phyloP scores from a whole-genome alignment of 2,113 vertebrate species.

The Nibea coibor region DNA sequence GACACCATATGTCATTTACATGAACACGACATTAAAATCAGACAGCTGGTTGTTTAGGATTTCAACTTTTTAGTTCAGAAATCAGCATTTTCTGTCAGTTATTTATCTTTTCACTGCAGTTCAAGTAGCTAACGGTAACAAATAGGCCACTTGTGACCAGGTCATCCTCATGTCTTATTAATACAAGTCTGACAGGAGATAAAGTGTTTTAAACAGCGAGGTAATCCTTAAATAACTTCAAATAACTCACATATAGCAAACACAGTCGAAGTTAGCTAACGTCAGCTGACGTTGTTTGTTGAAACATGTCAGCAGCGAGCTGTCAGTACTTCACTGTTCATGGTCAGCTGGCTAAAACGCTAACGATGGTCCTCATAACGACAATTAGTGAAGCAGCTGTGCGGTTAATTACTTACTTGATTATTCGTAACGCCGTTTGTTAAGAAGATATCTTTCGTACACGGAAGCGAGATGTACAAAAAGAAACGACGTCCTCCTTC shows the following conservation, averaged over 20 bases:
- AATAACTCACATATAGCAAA: background rate
- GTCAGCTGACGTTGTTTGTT: background rate
- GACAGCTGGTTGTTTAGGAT: no score
- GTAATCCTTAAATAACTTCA: background rate
- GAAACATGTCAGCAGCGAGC: background rate
- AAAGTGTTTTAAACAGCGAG: background rate
- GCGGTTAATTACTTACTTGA: slow-evolving; percentile 44
- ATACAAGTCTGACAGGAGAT: background rate
- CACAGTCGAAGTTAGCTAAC: slow-evolving; percentile 18
- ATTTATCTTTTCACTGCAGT: background rate
- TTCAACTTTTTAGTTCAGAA: no score
- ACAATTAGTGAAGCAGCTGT: rapidly evolving
- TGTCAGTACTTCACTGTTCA: background rate
- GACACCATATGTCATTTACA: background rate
- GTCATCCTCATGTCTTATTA: background rate
- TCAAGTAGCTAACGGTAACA: background rate
- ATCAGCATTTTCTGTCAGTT: no score
- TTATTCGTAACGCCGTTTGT: slow-evolving; percentile 9
- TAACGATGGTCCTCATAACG: background rate
- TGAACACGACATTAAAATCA: background rate
- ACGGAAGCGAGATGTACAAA: slow-evolving; percentile 39
- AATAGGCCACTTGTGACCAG: background rate
- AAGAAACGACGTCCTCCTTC: slow-evolving; percentile 3
- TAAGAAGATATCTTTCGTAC: background rate
- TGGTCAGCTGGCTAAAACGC: background rate